phyloP scores from a whole-genome alignment of 2,113 vertebrate species.

The Petrocephalus zakoni region DNA sequence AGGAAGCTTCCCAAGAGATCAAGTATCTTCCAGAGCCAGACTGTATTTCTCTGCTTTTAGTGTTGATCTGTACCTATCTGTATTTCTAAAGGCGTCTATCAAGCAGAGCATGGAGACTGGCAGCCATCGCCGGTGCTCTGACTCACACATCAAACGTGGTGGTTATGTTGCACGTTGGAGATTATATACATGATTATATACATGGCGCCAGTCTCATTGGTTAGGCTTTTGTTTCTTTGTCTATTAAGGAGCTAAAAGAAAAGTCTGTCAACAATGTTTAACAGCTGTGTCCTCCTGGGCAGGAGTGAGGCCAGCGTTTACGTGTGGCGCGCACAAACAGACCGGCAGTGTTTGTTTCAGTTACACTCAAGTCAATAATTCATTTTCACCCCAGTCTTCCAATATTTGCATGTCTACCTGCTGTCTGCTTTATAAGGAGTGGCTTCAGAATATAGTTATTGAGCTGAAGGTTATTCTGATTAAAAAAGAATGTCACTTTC shows the following conservation, averaged over 20 bases:
- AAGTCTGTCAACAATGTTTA: slow-evolving; percentile 11
- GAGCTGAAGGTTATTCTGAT: not conserved
- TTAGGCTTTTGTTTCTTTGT: not conserved
- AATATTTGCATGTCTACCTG: not conserved
- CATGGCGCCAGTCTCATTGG: not conserved
- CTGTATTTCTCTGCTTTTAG: not conserved
- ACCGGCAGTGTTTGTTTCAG: slow-evolving; percentile 7
- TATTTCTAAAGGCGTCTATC: slow-evolving; percentile 7
- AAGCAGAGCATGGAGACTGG: slow-evolving; percentile 8
- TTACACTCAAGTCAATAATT: not conserved
- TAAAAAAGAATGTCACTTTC: not conserved
- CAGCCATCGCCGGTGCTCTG: not conserved
- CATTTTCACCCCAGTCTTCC: not conserved
- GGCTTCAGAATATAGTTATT: not conserved
- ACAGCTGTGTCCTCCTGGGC: not conserved
- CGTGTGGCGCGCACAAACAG: not conserved
- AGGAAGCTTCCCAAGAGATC: slow-evolving; percentile 25
- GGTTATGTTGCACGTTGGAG: not conserved
- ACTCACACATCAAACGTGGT: not conserved
- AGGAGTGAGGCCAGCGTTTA: slow-evolving; percentile 5
- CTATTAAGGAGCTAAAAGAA: not conserved
- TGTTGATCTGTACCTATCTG: slow-evolving; percentile 14
- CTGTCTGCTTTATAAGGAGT: not conserved
- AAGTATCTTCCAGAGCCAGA: slow-evolving; percentile 22
- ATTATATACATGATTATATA: not conserved